These are phyloP conservation scores for Sesia bembeciformis DNA, from an alignment of 2,888 invertebrate species.

Conservation along the genomic window DNA sequence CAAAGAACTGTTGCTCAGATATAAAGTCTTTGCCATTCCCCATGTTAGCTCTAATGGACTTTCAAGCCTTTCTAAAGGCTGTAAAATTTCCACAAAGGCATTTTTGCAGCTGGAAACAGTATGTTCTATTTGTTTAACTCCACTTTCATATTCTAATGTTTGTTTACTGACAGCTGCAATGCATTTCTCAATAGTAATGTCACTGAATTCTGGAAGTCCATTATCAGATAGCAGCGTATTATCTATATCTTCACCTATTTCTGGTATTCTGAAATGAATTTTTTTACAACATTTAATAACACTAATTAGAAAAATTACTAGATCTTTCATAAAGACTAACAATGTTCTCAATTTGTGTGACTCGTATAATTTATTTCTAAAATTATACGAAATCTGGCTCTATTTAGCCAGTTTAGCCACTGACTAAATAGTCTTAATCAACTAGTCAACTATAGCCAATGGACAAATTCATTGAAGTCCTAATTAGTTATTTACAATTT, in stretches of 20 bases:
- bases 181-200: slow-evolving; percentile 88
- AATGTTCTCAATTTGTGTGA: too few relatives aligned
- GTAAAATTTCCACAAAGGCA: slow-evolving; percentile 80
- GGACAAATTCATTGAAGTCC: too few relatives aligned
- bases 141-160: slow-evolving; percentile 86
- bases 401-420: too few relatives aligned
- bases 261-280: slow-evolving; percentile 77
- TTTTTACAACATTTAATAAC: neutral
- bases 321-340: too few relatives aligned
- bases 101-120: slow-evolving; percentile 59
- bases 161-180: slow-evolving; percentile 88
- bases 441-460: too few relatives aligned
- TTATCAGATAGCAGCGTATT: slow-evolving; percentile 82
- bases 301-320: neutral
- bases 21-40: slow-evolving; percentile 90
- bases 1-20: slow-evolving; percentile 83
- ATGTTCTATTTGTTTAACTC: slow-evolving; percentile 80
- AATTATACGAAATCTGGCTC: too few relatives aligned
- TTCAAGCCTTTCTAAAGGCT: slow-evolving; percentile 83
- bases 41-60: slow-evolving; percentile 87
- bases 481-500: too few relatives aligned
- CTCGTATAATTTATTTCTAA: too few relatives aligned
- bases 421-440: too few relatives aligned
- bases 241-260: slow-evolving; percentile 88
- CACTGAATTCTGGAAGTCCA: slow-evolving; percentile 86